A percentile compares a stretch with the other conserved stretches of the same genome.
phyloP scores from a whole-genome alignment of 2,888 invertebrate species.

The Phoronis australis region DNA sequence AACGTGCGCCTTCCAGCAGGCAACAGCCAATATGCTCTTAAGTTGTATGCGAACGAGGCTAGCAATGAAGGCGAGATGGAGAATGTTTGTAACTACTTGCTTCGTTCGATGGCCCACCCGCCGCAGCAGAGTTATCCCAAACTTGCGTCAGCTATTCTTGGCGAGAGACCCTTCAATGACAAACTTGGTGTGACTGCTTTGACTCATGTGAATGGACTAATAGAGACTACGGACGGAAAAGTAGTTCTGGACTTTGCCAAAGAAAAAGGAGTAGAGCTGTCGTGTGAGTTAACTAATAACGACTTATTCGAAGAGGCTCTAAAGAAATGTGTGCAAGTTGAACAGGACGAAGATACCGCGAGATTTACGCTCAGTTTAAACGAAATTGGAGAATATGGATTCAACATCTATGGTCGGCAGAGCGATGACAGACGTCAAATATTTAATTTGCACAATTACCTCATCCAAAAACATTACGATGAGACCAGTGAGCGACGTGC shows the following conservation, averaged over 20 bases:
- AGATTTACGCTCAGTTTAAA: slow-evolving; percentile 26
- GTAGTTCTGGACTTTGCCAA: slow-evolving; percentile 29
- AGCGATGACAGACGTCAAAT: slow-evolving; percentile 23
- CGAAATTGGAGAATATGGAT: slow-evolving; percentile 36
- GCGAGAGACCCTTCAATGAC: slow-evolving; percentile 20
- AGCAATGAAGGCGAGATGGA: slow-evolving; percentile 34
- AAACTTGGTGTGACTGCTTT: slow-evolving; percentile 30
- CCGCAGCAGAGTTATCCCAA: slow-evolving; percentile 36
- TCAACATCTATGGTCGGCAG: slow-evolving; percentile 40
- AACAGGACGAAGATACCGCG: slow-evolving; percentile 24
- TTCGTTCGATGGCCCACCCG: slow-evolving; percentile 27
- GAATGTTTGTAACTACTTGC: slow-evolving; percentile 47
- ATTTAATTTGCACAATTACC: slow-evolving; percentile 35
- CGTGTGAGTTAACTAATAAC: slow-evolving; percentile 37
- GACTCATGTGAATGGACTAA: slow-evolving; percentile 24
- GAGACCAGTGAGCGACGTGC: too few species aligned
- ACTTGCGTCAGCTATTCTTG: slow-evolving; percentile 31
- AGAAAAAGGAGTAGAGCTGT: slow-evolving; percentile 30
- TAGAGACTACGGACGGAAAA: slow-evolving; percentile 28
- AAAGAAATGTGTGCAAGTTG: slow-evolving; percentile 23
- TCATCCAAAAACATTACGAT: too few species aligned
- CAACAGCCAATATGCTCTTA: slow-evolving; percentile 41
- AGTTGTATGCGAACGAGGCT: slow-evolving; percentile 39
- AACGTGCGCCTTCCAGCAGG: slow-evolving; percentile 36
- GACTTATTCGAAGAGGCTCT: slow-evolving; percentile 24